Percentiles rank a stretch among this genome's conserved stretches.
Evolutionary conservation across 2,113 vertebrate species (phyloP).

Genomic region (Callorhinus ursinus): DNA sequence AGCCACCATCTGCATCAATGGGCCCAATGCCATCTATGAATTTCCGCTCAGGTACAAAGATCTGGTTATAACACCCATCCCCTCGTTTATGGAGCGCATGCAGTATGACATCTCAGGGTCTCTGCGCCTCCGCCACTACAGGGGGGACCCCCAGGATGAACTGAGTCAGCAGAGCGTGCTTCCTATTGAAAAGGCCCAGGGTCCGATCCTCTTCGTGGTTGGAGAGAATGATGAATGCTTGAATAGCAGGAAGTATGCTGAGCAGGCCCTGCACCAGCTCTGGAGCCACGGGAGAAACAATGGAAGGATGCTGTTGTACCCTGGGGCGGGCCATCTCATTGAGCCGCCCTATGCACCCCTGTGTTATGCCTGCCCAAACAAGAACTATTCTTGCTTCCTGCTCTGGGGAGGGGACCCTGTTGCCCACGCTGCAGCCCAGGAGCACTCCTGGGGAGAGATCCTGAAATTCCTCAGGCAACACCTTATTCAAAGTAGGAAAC

Average conservation of each 20-base stretch:
- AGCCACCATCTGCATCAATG: constrained; percentile 76
- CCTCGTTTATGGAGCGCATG: accelerated
- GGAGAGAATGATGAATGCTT: constrained; percentile 66
- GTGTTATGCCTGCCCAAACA: constrained; percentile 72
- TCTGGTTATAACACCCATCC: background rate
- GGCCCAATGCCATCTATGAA: background rate
- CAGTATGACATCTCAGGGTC: background rate
- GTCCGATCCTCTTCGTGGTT: constrained; percentile 71
- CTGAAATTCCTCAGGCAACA: constrained; percentile 83
- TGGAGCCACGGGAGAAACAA: constrained; percentile 35
- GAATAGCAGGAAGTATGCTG: background rate
- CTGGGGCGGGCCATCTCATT: constrained; percentile 84
- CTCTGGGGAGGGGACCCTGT: constrained; percentile 82
- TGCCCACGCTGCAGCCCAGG: constrained; percentile 83
- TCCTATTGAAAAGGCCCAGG: constrained; percentile 74
- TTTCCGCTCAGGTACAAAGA: constrained; percentile 49
- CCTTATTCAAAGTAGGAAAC: constrained; percentile 54
- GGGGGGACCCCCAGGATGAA: background rate
- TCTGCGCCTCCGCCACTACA: accelerated
- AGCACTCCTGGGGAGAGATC: constrained; percentile 83
- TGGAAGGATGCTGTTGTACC: constrained; percentile 70
- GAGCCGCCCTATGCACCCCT: constrained; percentile 84
- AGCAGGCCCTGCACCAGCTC: constrained; percentile 58
- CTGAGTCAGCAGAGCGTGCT: background rate
- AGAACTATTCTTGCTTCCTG: background rate